phyloP scores from a whole-genome alignment of 2,797 vertebrate genomes.

The Myotis myotis region DNA sequence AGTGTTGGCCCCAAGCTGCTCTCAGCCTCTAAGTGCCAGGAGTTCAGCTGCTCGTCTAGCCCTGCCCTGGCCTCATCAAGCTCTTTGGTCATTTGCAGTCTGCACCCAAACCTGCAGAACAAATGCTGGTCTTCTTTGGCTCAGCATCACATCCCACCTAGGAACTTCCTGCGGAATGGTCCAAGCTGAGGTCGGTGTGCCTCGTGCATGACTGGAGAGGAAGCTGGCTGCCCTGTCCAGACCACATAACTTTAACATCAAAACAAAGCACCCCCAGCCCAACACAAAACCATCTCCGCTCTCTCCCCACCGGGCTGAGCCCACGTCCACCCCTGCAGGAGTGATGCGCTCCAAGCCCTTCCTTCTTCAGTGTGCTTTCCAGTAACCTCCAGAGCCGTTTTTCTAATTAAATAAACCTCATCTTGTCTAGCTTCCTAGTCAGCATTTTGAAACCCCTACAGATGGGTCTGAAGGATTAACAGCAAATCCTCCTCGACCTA shows the following conservation, averaged over 20 bases:
- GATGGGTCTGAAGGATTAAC: conserved; percentile 96
- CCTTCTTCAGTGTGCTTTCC: conserved; percentile 86
- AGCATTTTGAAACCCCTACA: conserved; percentile 94
- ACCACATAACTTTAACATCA: not conserved
- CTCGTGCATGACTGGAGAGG: conserved; percentile 68
- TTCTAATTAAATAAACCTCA: conserved; percentile 92
- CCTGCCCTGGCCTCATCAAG: not conserved
- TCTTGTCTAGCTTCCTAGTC: conserved; percentile 93
- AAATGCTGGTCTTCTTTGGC: not conserved
- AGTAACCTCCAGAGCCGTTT: conserved; percentile 87
- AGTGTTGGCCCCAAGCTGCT: not conserved
- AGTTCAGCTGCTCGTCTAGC: not conserved
- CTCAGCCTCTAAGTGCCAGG: conserved; percentile 8
- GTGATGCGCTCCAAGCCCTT: conserved; percentile 82
- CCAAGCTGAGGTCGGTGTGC: not conserved
- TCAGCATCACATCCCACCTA: not conserved
- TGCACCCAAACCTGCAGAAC: conserved; percentile 63
- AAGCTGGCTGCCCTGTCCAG: not conserved
- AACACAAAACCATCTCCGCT: conserved; percentile 41
- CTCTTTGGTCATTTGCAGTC: not conserved
- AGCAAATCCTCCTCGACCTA: conserved; percentile 92
- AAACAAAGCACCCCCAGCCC: conserved; percentile 31
- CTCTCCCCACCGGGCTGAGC: conserved; percentile 49
- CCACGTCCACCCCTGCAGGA: conserved; percentile 72
- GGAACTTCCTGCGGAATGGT: conserved; percentile 22